Base-by-base conservation (phyloP, 2,888 invertebrate genomes). In the Chrysotoxum bicinctum region DNA sequence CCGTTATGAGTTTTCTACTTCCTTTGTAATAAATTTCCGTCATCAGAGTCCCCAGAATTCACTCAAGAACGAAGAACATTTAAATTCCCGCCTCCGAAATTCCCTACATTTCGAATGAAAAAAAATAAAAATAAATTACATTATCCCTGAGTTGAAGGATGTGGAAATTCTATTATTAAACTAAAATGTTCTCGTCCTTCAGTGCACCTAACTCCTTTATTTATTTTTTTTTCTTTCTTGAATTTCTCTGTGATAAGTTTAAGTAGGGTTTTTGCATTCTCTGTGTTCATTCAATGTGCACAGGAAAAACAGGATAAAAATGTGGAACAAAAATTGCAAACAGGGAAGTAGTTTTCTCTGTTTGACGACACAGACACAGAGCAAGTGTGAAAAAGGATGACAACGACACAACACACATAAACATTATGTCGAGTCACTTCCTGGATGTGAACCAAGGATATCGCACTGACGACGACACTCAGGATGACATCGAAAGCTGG, bases 341-440 rank as follows among this genome's bases (percentile, higher is more conserved):
- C 74, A 83, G 83, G 83, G 83, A 83, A 83, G 78, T 64, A 83
- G 78, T 78, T 83, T 78, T 56, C 50, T 78, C 48, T 83, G 82
- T 78, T 77, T 77, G 77, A 83, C 72, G 60, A 82, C 77, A 56
- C 16, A 35, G 40, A 37, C n/a, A n/a, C 26, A 16, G 54, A 68
- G 43, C 48, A 35, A 60, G 64, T 56, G 62, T 32, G 64, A 74
- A 64, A 50, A 19, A 64, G 43, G 64, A 74, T 54, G 78, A 83
- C 78, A 43, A n/a, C 40, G 26, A 40, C 30, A 64, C 43, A 45
- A 45, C 45, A 64, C 48, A 74, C 70, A 84, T 75, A 79, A 74
- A 79, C 79, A 84, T 79, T 79, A 75, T 84, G 75, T 60, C 75
- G 70, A 79, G 78, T 75, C 84, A 84, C 72, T 84, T 84, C 79